A percentile compares a stretch with the other conserved stretches of the same genome.
These are phyloP conservation scores for Psilopsiagon aymara DNA, from an alignment of 2,113 vertebrate genomes.

Conservation along the genomic window DNA sequence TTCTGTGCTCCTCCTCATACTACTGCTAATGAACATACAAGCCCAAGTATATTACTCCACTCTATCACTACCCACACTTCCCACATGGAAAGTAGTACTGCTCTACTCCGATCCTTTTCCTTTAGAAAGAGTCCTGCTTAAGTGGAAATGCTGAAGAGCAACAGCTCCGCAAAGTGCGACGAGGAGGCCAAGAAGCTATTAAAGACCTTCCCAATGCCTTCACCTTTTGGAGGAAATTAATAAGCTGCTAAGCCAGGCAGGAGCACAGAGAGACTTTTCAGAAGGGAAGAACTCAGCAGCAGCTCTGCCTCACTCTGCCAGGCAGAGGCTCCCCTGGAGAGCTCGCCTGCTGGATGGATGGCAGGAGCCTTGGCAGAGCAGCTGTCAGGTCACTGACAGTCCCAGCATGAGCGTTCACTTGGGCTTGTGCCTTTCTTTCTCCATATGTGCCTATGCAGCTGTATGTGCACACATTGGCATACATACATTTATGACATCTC, in stretches of 20 bases:
- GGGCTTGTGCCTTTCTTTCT: background rate
- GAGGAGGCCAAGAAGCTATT: background rate
- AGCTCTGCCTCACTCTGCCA: background rate
- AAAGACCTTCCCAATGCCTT: background rate
- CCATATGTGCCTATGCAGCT: background rate
- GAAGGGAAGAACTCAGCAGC: background rate
- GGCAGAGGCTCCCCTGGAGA: background rate
- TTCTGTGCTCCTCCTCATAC: background rate
- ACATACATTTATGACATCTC: background rate
- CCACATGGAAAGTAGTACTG: background rate
- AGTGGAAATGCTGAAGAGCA: background rate
- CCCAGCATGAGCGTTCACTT: rapidly evolving
- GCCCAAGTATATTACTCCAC: background rate
- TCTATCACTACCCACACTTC: background rate
- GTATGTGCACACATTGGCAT: background rate
- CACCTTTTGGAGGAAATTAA: background rate
- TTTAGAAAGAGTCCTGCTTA: background rate
- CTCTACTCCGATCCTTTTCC: background rate
- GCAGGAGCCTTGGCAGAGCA: background rate
- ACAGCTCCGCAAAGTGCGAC: background rate
- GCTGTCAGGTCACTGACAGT: background rate
- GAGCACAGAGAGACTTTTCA: background rate
- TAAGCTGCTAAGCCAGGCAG: background rate
- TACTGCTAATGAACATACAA: background rate
- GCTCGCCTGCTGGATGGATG: background rate